Evolutionary conservation across 2,797 vertebrate genomes (phyloP), one percentile per base, ranked within the genome.

Genomic region (Rhabdophis nuchalis): DNA sequence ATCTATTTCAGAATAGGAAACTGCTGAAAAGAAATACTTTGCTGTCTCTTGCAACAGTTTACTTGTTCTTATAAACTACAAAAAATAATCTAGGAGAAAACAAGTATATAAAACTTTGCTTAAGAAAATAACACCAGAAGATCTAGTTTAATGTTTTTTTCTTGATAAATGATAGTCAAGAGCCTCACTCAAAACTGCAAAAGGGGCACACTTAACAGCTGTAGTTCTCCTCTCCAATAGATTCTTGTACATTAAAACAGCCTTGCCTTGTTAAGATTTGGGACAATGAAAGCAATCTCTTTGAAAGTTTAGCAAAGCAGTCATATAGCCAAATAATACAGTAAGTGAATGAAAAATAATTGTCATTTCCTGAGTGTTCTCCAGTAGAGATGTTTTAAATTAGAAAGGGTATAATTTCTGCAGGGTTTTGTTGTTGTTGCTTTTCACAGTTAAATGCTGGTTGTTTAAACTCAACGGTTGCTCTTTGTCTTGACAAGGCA

Each of bases 21-120:
- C 95, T 87, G 89, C 92, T 92, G 95, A 46, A 94, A 91, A 94
- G 95, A 92, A 93, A 93, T 82, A 54, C 52, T 46, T 50, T 68
- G 5, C 61, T 53, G 58, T 64, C 58, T 68, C 41, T 89, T 72
- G 53, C 12, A 14, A 10, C 20, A 27, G 50, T 25, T 32, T 72
- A 52, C n/a, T 41, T 77, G 41, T 36, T 36, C 18, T 82, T 82
- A 46, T 82, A 82, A 46, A 46, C 36, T 12, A 25, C 10, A 46
- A 41, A 25, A 77, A 46, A 82, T 25, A 82, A 46, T 46, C 20
- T 46, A 41, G 20, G 36, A 82, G 20, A 36, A 46, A 82, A 11
- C 72, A 82, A 82, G 10, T 82, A 46, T 41, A 82, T 25, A 46
- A 4, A 46, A 2, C 41, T 12, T 77, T 82, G 20, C 72, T 82